Percentiles rank a stretch among this genome's conserved stretches.
phyloP scores from a whole-genome alignment of 1,140 invertebrate genomes.

The Papilio dardanus region DNA sequence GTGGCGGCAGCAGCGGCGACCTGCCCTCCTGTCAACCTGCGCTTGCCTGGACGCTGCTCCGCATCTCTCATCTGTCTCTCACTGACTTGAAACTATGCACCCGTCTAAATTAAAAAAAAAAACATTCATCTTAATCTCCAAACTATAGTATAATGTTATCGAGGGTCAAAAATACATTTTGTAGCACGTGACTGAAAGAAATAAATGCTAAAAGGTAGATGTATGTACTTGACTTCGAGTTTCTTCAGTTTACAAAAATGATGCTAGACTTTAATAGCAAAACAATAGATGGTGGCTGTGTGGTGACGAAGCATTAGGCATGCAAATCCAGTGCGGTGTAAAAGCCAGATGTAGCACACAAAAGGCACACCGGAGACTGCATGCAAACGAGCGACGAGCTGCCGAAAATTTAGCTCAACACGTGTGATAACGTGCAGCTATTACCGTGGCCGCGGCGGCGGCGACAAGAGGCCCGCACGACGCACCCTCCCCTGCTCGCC shows the following conservation, averaged over 20 bases:
- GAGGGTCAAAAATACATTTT: background rate
- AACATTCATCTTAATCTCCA: no score
- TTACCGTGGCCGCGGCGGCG: slow-evolving; percentile 50
- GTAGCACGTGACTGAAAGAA: background rate
- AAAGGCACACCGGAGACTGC: slow-evolving; percentile 10
- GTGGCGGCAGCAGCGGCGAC: background rate
- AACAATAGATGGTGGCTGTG: background rate
- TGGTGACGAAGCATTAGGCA: background rate
- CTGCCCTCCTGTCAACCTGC: slow-evolving; percentile 15
- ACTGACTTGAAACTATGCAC: background rate
- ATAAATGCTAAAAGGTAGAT: background rate
- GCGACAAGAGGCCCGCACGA: slow-evolving; percentile 41
- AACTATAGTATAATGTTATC: background rate
- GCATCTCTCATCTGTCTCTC: background rate
- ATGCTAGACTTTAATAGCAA: background rate
- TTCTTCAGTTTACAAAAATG: background rate
- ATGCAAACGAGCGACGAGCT: slow-evolving; percentile 33
- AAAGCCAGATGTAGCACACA: slow-evolving; percentile 18
- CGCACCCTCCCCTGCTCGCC: background rate
- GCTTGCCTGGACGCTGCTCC: background rate
- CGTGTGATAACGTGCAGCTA: slow-evolving; percentile 51
- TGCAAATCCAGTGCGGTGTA: slow-evolving; percentile 3
- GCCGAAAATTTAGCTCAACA: slow-evolving; percentile 39
- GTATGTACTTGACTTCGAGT: background rate
- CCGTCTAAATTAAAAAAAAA: no score